A percentile compares a stretch with the other conserved stretches of the same genome.
Conservation (phyloP, 2,113 vertebrate genomes). For the Rhipidura dahli region DNA sequence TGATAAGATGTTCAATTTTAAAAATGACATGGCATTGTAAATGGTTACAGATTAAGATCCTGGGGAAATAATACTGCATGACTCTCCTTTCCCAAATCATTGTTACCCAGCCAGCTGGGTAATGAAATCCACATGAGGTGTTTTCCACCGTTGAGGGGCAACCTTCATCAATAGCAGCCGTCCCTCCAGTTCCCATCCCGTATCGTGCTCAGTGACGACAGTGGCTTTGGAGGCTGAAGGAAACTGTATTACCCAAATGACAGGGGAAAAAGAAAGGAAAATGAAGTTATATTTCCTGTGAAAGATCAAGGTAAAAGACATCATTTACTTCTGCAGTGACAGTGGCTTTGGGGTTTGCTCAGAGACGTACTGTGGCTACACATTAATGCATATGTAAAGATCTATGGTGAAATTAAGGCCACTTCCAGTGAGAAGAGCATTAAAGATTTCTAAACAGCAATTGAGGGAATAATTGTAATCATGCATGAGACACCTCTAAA, state of each 20-base stretch:
- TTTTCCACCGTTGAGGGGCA: neutral
- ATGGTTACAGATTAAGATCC: constrained; percentile 60
- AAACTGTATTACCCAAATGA: constrained; percentile 75
- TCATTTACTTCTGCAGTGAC: neutral
- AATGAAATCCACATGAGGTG: constrained; percentile 47
- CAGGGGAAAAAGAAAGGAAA: neutral
- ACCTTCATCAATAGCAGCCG: constrained; percentile 88
- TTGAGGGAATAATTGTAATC: neutral
- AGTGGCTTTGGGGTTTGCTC: neutral
- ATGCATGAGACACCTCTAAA: neutral
- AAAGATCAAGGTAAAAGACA: neutral
- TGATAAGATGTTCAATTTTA: constrained; percentile 45
- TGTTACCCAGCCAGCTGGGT: constrained; percentile 95
- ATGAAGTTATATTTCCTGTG: neutral
- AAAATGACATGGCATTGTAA: constrained; percentile 59
- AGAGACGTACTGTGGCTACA: neutral
- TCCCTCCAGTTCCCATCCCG: constrained; percentile 95
- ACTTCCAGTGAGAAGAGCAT: neutral
- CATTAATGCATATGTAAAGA: neutral
- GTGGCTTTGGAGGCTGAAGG: constrained; percentile 93
- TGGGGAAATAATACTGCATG: constrained; percentile 46
- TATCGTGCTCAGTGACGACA: constrained; percentile 89
- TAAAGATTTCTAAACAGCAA: neutral
- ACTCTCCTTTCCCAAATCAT: constrained; percentile 22
- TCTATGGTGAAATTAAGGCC: neutral